These are phyloP conservation scores for Batillaria attramentaria DNA, from an alignment of 1,140 invertebrate species.

Conservation along the genomic window DNA sequence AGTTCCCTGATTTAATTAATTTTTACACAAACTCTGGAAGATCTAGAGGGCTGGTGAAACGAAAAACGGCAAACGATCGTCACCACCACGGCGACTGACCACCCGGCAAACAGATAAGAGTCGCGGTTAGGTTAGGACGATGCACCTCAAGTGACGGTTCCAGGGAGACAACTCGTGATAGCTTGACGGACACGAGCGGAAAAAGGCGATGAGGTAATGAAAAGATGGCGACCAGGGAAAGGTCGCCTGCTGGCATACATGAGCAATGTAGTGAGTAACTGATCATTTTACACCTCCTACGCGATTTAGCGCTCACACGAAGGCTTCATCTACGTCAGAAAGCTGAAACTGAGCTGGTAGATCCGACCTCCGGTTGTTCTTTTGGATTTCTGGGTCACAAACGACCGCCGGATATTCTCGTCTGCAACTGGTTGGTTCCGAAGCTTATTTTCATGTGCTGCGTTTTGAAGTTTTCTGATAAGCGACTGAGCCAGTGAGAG, in stretches of 20 bases:
- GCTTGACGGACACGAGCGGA: neutral
- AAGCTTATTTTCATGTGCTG: constrained; percentile 8
- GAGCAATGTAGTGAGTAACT: constrained; percentile 18
- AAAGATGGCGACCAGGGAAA: constrained; percentile 29
- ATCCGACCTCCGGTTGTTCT: neutral
- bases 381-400: neutral
- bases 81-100: neutral
- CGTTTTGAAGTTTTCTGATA: constrained; percentile 17
- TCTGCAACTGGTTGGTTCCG: constrained; percentile 32
- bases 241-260: constrained; percentile 20
- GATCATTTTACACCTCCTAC: too few relatives aligned
- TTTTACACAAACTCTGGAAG: too few relatives aligned
- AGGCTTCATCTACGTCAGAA: neutral
- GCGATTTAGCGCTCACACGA: neutral
- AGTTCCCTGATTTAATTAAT: too few relatives aligned
- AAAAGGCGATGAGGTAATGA: constrained; percentile 23
- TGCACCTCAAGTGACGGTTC: neutral
- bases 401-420: constrained; percentile 21
- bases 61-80: neutral
- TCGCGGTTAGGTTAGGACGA: neutral
- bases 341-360: neutral
- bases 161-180: constrained; percentile 16
- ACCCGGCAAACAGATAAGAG: neutral
- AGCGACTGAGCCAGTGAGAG: constrained; percentile 12
- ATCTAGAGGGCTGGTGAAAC: neutral